Conservation (phyloP, 2,113 vertebrate species). For the Cathartes aura region DNA sequence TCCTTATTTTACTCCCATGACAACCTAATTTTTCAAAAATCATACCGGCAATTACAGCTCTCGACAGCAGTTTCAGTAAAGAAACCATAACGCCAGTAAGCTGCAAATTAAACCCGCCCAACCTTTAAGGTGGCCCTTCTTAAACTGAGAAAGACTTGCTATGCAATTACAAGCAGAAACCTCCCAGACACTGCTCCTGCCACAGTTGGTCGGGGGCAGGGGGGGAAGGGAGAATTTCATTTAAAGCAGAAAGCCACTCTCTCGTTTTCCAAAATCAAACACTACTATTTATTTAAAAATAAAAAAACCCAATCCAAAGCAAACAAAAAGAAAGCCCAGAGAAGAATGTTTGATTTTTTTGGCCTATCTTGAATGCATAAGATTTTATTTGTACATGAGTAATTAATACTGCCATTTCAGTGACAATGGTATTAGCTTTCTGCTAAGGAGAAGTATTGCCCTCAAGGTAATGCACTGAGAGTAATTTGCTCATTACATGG, state of each 20-base stretch:
- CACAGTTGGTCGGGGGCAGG: not conserved
- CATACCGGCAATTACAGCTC: constrained; percentile 1
- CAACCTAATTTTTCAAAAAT: constrained; percentile 1
- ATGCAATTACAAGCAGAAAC: not conserved
- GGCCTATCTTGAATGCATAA: not conserved
- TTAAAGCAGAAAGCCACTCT: not conserved
- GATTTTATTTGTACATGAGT: not conserved
- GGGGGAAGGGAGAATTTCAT: not conserved
- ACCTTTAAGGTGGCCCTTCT: not conserved
- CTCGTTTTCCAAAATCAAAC: not conserved
- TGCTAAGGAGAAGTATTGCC: not conserved
- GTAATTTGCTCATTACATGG: not conserved
- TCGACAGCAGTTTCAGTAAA: constrained; percentile 4
- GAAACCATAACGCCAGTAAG: not conserved
- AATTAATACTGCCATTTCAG: not conserved
- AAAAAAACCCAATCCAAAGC: not conserved
- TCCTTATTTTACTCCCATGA: not conserved
- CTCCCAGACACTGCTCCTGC: accelerated
- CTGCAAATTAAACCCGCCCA: not conserved
- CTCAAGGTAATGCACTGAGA: not conserved
- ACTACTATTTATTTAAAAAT: not conserved
- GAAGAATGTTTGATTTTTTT: not conserved
- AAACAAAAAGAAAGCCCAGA: not conserved
- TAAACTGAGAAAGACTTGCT: not conserved
- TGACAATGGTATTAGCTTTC: not conserved